Evolutionary conservation across 2,797 vertebrate genomes (phyloP), one percentile per base, ranked within the genome.

Genomic region (Sitta carolinensis): DNA sequence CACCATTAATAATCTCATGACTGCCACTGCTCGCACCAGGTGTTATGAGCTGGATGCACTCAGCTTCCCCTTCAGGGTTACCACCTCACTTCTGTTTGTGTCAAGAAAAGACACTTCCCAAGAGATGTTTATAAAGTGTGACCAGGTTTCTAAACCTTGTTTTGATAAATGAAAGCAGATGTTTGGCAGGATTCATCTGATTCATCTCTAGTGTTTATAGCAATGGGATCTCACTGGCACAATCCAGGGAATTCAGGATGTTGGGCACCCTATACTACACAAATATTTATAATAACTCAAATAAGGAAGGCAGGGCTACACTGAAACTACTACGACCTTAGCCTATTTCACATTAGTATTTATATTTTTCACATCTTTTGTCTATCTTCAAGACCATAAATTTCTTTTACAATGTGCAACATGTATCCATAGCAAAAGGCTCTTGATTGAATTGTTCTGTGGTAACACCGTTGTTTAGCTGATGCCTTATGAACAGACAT

Each of bases 91-190:
- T 64, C 69, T 85, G 51, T 55, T 89, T 87, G 79, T 77, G 61
- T 51, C 66, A 77, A 7, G 5, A 77, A 45, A 69, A 80, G 50
- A 83, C 54, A 43, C 26, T 62, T 93, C 85, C 76, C 76, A 62
- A 64, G 51, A 90, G 87, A 81, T 42, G 16, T 84, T 94, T 93
- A 61, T 84, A 90, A 94, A 93, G 66, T 68, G 7, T 4, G 67
- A 93, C 67, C 74, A 79, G 73, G 51, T 91, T 93, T 79, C 73
- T 88, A 86, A 91, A 63, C 40, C 77, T 87, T 95, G 55, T 92
- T 95, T 88, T 87, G 83, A 84, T 79, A 90, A 95, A 91, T 76
- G 70, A 76, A 93, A 87, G 34, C 88, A 94, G 88, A 87, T 94
- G 86, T 79, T 96, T 95, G 85, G 77, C 63, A 84, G 42, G 48